phyloP scores from a whole-genome alignment of 2,113 vertebrate species.

The Probosciger aterrimus region DNA sequence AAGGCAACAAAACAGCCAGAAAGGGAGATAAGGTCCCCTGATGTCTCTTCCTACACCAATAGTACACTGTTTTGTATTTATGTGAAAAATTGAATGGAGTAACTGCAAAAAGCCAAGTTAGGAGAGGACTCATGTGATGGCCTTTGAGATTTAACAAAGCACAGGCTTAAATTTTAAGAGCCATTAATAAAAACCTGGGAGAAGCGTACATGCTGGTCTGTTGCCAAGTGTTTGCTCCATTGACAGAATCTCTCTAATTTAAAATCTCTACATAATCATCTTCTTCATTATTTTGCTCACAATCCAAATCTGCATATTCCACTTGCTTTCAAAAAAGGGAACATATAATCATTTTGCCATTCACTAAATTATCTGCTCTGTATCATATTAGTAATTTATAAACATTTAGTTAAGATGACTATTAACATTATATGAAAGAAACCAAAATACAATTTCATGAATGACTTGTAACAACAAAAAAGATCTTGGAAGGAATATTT shows the following conservation, averaged over 20 bases:
- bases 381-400: constrained; percentile 35
- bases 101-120: background rate
- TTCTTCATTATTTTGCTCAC: background rate
- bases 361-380: constrained; percentile 1
- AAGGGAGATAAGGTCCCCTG: background rate
- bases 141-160: background rate
- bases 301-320: background rate
- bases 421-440: constrained; percentile 36
- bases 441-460: background rate
- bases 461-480: background rate
- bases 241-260: background rate
- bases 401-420: constrained; percentile 13
- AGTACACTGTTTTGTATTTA: background rate
- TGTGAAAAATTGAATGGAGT: background rate
- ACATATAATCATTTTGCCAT: background rate
- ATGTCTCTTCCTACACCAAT: background rate
- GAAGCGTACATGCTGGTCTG: background rate
- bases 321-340: background rate
- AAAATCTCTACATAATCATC: background rate
- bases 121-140: background rate
- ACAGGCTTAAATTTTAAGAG: background rate
- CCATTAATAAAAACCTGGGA: background rate
- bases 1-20: background rate
- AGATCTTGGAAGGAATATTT: no score
- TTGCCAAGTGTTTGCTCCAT: background rate